Percentiles rank a stretch among this genome's conserved stretches.
Conservation (phyloP, 2,888 invertebrate genomes). For the Synanthedon andrenaeformis region DNA sequence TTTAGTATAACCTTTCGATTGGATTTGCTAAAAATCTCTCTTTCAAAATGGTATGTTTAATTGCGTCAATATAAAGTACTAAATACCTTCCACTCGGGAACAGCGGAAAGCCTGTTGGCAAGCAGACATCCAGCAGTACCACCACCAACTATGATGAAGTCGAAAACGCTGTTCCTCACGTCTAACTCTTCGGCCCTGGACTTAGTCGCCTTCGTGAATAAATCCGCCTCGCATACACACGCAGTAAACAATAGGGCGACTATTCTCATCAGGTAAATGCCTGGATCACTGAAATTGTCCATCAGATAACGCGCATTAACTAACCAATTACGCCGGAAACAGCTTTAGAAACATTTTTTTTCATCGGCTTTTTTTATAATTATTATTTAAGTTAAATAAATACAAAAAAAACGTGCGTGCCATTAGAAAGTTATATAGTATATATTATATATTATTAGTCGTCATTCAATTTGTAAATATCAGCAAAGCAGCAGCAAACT, state of each 20-base stretch:
- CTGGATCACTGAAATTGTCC: neutral
- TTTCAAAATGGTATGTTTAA: neutral
- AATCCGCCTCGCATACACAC: constrained; percentile 24
- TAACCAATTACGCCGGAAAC: neutral
- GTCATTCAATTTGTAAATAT: too few relatives aligned
- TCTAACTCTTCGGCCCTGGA: constrained; percentile 45
- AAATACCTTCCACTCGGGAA: constrained; percentile 56
- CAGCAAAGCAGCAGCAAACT: too few relatives aligned
- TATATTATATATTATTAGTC: too few relatives aligned
- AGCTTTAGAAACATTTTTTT: too few relatives aligned
- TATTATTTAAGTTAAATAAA: too few relatives aligned
- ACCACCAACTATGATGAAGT: constrained; percentile 61
- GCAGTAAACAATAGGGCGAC: constrained; percentile 11
- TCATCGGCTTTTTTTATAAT: too few relatives aligned
- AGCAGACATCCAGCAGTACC: constrained; percentile 60
- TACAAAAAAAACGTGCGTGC: too few relatives aligned
- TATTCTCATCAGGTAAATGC: constrained; percentile 8
- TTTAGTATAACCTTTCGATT: too few relatives aligned
- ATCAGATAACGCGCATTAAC: neutral
- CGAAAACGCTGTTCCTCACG: constrained; percentile 52
- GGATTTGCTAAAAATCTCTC: too few relatives aligned
- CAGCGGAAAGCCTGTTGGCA: constrained; percentile 54
- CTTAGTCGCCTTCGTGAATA: constrained; percentile 52
- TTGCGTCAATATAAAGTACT: neutral
- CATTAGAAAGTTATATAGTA: too few relatives aligned